A percentile compares a stretch with the other conserved stretches of the same genome.
Evolutionary conservation across 2,888 invertebrate species (phyloP).

Genomic region (Thumatha senex): DNA sequence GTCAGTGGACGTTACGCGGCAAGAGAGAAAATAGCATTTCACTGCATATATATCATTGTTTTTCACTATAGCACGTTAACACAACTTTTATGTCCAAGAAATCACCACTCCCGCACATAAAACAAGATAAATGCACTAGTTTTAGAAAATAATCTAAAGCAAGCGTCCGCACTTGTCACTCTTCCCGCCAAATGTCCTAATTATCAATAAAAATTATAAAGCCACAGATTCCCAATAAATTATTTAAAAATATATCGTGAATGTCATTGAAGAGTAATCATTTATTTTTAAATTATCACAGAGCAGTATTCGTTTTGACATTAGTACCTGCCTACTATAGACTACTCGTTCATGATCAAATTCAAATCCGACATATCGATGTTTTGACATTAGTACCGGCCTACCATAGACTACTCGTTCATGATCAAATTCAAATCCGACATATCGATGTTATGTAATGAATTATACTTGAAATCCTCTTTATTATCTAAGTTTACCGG

Average conservation of each 20-base stretch:
- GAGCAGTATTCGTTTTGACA: conserved; percentile 11
- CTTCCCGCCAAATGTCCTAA: too few species aligned
- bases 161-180: too few species aligned
- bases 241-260: conserved; percentile 24
- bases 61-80: too few species aligned
- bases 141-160: too few species aligned
- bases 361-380: background rate
- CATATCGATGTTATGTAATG: too few species aligned
- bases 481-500: conserved; percentile 18
- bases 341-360: background rate
- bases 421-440: background rate
- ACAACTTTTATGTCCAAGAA: too few species aligned
- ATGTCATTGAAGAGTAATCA: conserved; percentile 30
- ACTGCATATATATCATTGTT: too few species aligned
- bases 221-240: conserved; percentile 37
- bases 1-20: too few species aligned
- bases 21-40: too few species aligned
- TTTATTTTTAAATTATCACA: conserved; percentile 24
- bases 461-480: conserved; percentile 16
- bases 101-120: too few species aligned
- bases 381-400: background rate
- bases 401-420: background rate
- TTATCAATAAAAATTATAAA: conserved; percentile 39
- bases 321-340: background rate
- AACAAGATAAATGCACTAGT: too few species aligned